phyloP scores from a whole-genome alignment of 2,797 vertebrate species.

The Gallirallus australis region DNA sequence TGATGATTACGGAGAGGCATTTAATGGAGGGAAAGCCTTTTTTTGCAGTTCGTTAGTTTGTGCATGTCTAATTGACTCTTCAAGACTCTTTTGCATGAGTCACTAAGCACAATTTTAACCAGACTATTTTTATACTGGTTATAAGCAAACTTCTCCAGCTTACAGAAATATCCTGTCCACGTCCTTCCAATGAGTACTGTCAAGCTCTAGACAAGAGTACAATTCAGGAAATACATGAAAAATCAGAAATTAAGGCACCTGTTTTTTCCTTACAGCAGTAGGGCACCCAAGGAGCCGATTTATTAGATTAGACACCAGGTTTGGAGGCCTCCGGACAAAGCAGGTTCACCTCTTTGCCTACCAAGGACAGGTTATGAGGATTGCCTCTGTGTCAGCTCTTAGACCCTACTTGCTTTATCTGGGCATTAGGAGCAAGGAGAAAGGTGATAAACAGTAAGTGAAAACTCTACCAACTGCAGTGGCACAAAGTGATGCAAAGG shows the following conservation, averaged over 20 bases:
- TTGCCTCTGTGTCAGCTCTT: not conserved
- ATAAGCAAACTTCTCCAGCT: not conserved
- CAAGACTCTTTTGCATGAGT: constrained; percentile 77
- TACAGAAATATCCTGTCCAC: not conserved
- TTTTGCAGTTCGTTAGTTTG: constrained; percentile 82
- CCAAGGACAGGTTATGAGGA: not conserved
- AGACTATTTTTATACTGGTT: constrained; percentile 28
- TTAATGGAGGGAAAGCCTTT: constrained; percentile 80
- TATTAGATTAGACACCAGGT: not conserved
- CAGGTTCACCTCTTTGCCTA: not conserved
- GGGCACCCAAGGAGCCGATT: not conserved
- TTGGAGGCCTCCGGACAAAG: not conserved
- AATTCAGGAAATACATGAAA: not conserved
- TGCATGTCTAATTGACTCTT: constrained; percentile 83
- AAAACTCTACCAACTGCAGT: not conserved
- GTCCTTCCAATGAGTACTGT: not conserved
- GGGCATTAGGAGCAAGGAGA: not conserved
- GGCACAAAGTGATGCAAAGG: not conserved
- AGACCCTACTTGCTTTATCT: not conserved
- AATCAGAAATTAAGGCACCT: not conserved
- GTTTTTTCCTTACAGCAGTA: not conserved
- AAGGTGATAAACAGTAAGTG: not conserved
- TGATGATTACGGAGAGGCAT: constrained; percentile 76
- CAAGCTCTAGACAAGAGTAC: not conserved
- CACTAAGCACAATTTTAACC: constrained; percentile 70